Base-by-base conservation (phyloP, 2,113 vertebrate genomes). In the Phoenicopterus ruber region DNA sequence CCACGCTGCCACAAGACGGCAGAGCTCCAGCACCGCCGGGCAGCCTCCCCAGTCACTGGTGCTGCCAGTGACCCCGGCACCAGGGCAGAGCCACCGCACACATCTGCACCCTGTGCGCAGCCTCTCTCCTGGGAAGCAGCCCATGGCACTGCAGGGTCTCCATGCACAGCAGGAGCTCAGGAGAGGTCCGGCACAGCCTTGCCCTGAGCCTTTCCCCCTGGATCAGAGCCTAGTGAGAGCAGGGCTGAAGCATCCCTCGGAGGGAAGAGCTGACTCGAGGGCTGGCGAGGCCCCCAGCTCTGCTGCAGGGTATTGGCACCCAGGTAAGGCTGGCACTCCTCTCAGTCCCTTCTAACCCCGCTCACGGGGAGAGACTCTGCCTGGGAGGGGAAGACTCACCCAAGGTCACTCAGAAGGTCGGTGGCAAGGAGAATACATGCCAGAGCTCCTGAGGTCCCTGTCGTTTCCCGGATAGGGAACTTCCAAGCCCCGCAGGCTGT, bases 351-450 rank as follows among this genome's bases (percentile, higher is more conserved):
- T 7, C 55, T 13, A 31, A 46, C n/a, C 44, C 80, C 2, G 2
- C 80, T 70, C 49, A 26, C 1, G 0, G 54, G 47, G 38, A 83
- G 19, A 62, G 34, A 5, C 57, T 13, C 31, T 40, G 55, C 54
- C 83, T 11, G 36, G 26, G 18, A 77, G 32, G 52, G 71, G n/a
- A 8, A n/a, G 42, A 34, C 62, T 42, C 46, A 7, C 32, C 78
- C 92, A 97, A 96, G 96, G 96, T 96, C 92, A 46, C 71, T 42
- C 61, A 17, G 93, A 96, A 96, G 93, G 96, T 89, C 95, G 17
- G 81, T 18, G 69, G 7, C 54, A 21, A 81, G 50, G 55, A 70
- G 54, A 44, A 6, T 2, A 10, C 40, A 3, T 1, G 22, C 16
- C 82, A 26, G 57, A 49, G 54, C 85, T 47, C 32, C 26, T 10